Evolutionary conservation across 2,113 vertebrate genomes (phyloP), one percentile per base, ranked within the genome.

Genomic region (Cromileptes altivelis): DNA sequence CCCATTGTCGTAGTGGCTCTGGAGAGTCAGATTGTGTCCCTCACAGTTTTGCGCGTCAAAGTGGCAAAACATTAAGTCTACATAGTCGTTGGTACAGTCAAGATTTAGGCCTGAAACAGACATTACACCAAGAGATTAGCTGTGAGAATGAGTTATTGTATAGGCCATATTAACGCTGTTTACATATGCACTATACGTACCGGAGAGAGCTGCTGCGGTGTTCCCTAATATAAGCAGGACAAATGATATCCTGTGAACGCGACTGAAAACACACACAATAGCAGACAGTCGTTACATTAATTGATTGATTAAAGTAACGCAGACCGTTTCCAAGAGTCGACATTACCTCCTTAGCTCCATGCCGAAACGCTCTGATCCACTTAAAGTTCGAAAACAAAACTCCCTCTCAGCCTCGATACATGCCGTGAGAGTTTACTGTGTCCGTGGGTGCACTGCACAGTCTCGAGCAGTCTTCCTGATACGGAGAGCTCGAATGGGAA

Each of bases 1-100:
- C 0, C 0, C 0, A 0, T 0, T 0, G 6, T 19, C 0, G 0
- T 0, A 0, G 7, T 19, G 0, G 3, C 0, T 33, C 23, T 0
- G 0, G 2, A 90, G 2, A 23, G 58, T 85, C 64, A 95, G 1
- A 0, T 1, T 89, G 69, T 93, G 90, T 49, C 69, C 78, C 3
- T 71, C 4, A 81, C 94, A 95, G 47, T 78, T 86, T 65, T 57
- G 14, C 3, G 27, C 67, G 0, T 82, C 53, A 4, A 94, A 61
- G 1, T 60, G 18, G 57, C 95, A 96, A 21, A 6, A 49, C 74
- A 93, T 85, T 1, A 0, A 0, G 0, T 4, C 0, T 0, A 45
- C 45, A 17, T 4, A 84, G 87, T 95, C 88, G 56, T 93, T 87
- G 23, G 84, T 75, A 50, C 94, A 95, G 11, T 72, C 42, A 7